phyloP scores from a whole-genome alignment of 2,888 invertebrate species.

The Trisateles emortualis region DNA sequence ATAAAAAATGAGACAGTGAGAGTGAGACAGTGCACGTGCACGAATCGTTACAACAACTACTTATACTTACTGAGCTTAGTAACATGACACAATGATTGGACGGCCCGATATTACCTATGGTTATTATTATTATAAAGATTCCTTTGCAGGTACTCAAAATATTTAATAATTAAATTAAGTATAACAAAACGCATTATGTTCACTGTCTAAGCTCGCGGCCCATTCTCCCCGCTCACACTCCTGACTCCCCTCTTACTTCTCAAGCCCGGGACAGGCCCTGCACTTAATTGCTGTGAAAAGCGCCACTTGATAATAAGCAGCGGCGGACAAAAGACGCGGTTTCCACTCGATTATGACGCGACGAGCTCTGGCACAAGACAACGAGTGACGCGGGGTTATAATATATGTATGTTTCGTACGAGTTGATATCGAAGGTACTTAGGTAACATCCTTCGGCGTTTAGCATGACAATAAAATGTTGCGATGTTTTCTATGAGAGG shows the following conservation, averaged over 20 bases:
- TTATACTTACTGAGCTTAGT: too few relatives aligned
- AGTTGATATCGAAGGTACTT: too few relatives aligned
- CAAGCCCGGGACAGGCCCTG: slow-evolving; percentile 44
- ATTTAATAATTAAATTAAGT: slow-evolving; percentile 35
- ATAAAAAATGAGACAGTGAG: too few relatives aligned
- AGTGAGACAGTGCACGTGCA: too few relatives aligned
- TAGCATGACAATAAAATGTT: too few relatives aligned
- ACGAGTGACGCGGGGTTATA: slow-evolving; percentile 22
- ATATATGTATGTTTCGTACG: too few relatives aligned
- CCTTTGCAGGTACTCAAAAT: slow-evolving; percentile 18
- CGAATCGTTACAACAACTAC: too few relatives aligned
- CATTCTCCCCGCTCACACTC: background rate
- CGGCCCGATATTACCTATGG: too few relatives aligned
- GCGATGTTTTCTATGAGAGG: too few relatives aligned
- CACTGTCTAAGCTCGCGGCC: slow-evolving; percentile 2
- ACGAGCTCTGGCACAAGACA: slow-evolving; percentile 15
- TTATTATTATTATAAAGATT: background rate
- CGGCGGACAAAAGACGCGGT: slow-evolving; percentile 66
- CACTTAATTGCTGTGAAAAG: slow-evolving; percentile 70
- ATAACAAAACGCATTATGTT: slow-evolving; percentile 24
- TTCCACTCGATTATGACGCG: slow-evolving; percentile 56
- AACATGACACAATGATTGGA: too few relatives aligned
- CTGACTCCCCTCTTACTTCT: background rate
- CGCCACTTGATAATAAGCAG: slow-evolving; percentile 64
- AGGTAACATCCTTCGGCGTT: too few relatives aligned